phyloP scores from a whole-genome alignment of 2,888 invertebrate genomes.

The Agrotis ipsilon region DNA sequence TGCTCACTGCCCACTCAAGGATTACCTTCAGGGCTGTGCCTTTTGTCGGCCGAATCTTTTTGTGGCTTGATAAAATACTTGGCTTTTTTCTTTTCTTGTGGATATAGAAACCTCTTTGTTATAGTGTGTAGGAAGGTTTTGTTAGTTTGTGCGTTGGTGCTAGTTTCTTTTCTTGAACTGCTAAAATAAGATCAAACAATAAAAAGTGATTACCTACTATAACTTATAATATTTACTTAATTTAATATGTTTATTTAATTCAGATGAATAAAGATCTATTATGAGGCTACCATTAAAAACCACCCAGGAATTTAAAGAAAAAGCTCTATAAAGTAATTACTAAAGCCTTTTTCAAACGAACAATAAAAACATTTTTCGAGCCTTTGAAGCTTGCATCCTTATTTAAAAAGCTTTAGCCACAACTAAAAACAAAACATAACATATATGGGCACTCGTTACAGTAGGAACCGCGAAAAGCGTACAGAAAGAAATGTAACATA shows the following conservation, averaged over 20 bases:
- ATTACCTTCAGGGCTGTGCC: conserved; percentile 81
- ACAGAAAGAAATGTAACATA: conserved; percentile 35
- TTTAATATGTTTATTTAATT: neutral
- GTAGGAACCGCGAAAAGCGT: conserved; percentile 37
- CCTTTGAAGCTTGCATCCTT: conserved; percentile 40
- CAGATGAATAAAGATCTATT: neutral
- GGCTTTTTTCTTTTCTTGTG: conserved; percentile 37
- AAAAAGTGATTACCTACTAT: neutral
- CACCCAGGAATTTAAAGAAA: neutral
- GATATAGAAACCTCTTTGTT: conserved; percentile 16
- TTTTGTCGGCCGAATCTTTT: conserved; percentile 73
- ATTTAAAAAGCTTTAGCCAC: conserved; percentile 36
- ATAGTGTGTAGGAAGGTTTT: conserved; percentile 1
- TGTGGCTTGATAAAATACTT: conserved; percentile 65
- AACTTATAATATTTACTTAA: neutral
- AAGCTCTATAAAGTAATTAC: neutral
- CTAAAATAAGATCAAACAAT: neutral
- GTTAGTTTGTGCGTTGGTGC: neutral
- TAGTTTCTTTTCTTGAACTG: neutral
- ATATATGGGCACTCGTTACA: conserved; percentile 31
- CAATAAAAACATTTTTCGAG: neutral
- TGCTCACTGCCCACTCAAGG: conserved; percentile 87
- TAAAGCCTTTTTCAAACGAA: neutral
- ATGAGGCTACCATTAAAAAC: neutral
- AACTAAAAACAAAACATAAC: conserved; percentile 44